phyloP scores from a whole-genome alignment of 23 tunicate species.

The Botrylloides violaceus region DNA sequence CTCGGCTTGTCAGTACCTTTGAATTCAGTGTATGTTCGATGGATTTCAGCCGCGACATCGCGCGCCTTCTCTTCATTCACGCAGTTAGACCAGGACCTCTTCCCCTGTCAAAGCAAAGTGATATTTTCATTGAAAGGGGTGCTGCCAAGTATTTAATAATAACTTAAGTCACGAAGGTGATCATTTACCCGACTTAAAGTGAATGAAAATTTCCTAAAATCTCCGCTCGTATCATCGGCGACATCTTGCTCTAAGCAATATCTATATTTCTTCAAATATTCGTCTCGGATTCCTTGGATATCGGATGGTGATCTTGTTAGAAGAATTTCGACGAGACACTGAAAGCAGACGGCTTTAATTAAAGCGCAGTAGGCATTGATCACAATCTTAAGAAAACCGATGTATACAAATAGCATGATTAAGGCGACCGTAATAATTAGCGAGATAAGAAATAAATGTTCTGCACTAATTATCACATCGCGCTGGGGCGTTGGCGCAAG shows the following conservation, averaged over 20 bases:
- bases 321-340: constrained; percentile 65
- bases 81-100: not conserved
- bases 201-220: constrained; percentile 60
- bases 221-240: constrained; percentile 85
- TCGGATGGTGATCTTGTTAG: constrained; percentile 50
- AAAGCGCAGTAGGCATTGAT: no score
- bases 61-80: constrained; percentile 36
- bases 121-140: no score
- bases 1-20: constrained; percentile 71
- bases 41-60: constrained; percentile 42
- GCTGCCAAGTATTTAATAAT: no score
- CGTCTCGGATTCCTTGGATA: constrained; percentile 23
- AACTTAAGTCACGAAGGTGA: no score
- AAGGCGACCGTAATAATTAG: no score
- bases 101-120: constrained; percentile 37
- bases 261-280: constrained; percentile 35
- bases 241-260: constrained; percentile 55
- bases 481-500: no score
- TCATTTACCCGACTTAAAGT: constrained; percentile 61
- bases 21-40: constrained; percentile 37
- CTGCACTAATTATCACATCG: no score
- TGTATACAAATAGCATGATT: no score
- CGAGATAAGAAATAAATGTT: no score
- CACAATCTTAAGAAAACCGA: no score
- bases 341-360: no score